A percentile compares a stretch with the other conserved stretches of the same genome.
These are phyloP conservation scores for Selenia dentaria DNA, from an alignment of 2,888 invertebrate genomes.

Conservation along the genomic window DNA sequence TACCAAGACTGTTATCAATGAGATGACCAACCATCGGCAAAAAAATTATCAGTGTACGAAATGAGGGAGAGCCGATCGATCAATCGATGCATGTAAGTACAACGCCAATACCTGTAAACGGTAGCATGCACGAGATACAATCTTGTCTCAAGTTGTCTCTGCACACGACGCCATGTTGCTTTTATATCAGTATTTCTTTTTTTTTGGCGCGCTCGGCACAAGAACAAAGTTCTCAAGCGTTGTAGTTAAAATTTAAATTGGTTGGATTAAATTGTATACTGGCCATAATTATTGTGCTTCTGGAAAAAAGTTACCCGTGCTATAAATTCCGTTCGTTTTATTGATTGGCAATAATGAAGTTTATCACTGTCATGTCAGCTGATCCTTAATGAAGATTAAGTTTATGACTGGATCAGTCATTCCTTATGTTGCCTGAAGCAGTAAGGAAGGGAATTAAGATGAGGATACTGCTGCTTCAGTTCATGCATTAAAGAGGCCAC, in stretches of 20 bases:
- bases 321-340: slow-evolving; percentile 42
- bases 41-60: no score
- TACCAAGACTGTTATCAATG: no score
- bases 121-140: slow-evolving; percentile 57
- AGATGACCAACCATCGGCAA: no score
- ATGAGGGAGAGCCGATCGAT: slow-evolving; percentile 34
- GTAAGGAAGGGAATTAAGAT: not conserved
- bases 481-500: no score
- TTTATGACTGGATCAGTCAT: slow-evolving; percentile 22
- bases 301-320: slow-evolving; percentile 22
- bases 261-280: slow-evolving; percentile 41
- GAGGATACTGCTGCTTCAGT: no score
- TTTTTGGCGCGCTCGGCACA: slow-evolving; percentile 37
- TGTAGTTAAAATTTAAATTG: slow-evolving; percentile 22
- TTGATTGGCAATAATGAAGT: slow-evolving; percentile 39
- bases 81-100: slow-evolving; percentile 32
- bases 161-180: slow-evolving; percentile 42
- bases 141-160: slow-evolving; percentile 50
- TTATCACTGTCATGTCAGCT: slow-evolving; percentile 18
- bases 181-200: slow-evolving; percentile 35
- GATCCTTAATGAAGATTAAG: slow-evolving; percentile 28
- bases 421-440: slow-evolving; percentile 8
- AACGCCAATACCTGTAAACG: slow-evolving; percentile 49
- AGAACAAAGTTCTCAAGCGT: slow-evolving; percentile 22
- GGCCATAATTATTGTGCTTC: slow-evolving; percentile 16